These are phyloP conservation scores for Dryobotodes eremita DNA, from an alignment of 2,888 invertebrate genomes.

Conservation along the genomic window DNA sequence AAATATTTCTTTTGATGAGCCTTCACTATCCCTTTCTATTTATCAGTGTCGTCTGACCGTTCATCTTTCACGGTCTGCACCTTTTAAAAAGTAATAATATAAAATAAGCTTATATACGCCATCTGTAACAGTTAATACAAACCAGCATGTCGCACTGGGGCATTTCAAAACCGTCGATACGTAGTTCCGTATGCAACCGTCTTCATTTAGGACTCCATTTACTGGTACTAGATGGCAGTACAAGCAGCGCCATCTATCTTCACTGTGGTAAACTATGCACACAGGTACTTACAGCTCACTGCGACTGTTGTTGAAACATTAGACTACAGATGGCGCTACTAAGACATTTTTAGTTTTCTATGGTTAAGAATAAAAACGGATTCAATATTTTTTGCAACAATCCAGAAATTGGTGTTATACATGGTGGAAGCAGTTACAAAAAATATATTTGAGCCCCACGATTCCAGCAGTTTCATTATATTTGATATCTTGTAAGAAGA, in stretches of 20 bases:
- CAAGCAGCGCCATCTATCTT: conserved; percentile 31
- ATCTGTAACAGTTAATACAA: conserved; percentile 6
- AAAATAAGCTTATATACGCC: conserved; percentile 6
- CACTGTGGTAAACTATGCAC: background rate
- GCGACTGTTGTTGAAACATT: background rate
- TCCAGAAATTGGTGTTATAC: background rate
- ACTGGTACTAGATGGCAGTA: conserved; percentile 36
- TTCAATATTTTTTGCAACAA: background rate
- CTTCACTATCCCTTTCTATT: background rate
- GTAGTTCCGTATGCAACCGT: background rate
- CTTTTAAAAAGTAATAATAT: background rate
- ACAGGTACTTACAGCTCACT: background rate
- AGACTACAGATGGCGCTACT: conserved; percentile 30
- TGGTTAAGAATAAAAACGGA: background rate
- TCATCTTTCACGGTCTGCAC: background rate
- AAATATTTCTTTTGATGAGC: no score
- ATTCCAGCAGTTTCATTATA: background rate
- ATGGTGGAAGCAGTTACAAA: background rate
- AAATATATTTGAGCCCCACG: background rate
- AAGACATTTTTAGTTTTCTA: background rate
- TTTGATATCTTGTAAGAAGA: conserved; percentile 1
- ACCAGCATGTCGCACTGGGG: background rate
- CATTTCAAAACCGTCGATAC: background rate
- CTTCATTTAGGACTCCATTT: background rate
- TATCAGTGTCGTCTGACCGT: background rate